Base-by-base conservation (phyloP, 37 sponge, comb jelly and placozoan genomes). In the Bolinopsis microptera region DNA sequence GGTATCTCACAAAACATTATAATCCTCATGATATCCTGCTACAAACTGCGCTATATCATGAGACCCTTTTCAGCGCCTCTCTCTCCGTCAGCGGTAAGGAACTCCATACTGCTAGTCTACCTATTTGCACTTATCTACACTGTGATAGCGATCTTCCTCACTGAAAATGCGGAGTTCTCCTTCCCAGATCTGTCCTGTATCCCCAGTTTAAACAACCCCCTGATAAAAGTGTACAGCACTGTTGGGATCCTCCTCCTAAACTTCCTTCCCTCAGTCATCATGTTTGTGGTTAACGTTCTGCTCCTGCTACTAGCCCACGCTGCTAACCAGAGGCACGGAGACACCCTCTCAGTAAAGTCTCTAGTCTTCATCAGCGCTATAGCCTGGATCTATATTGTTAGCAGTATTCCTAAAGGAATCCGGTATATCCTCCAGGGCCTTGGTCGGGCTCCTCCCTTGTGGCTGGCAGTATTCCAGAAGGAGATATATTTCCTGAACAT, bases 11-110 rank as follows among this genome's bases (percentile, higher is more conserved):
- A 72, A 72, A 72, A 72, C 75, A 8, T 72, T 23, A 72, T 72
- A 30, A 72, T 72, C 75, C 75, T 72, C 31, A 28, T n/a, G 75
- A 72, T 72, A 72, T 72, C 75, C 75, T 72, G 75, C 75, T 72
- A 72, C 75, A 72, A 72, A 72, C 75, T 72, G 75, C 3, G 31
- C 13, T 72, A 72, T 24, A 28, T 72, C 13, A 72, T 21, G 5
- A 72, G 18, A 24, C 75, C 75, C 18, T 28, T 72, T 21, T 72
- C 75, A n/a, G 27, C 5, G 3, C 27, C 75, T 28, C 27, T 21
- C 75, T 72, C 75, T 5, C 9, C 9, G 61, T 18, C 5, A 48
- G 31, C 31, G 27, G 18, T 5, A 8, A 72, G 75, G 75, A 28
- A 30, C 32, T 72, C 22, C 22, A 72, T 72, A 24, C 2, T 28